These are phyloP conservation scores for Chrysopa pallens DNA, from an alignment of 1,140 invertebrate genomes.

Conservation along the genomic window DNA sequence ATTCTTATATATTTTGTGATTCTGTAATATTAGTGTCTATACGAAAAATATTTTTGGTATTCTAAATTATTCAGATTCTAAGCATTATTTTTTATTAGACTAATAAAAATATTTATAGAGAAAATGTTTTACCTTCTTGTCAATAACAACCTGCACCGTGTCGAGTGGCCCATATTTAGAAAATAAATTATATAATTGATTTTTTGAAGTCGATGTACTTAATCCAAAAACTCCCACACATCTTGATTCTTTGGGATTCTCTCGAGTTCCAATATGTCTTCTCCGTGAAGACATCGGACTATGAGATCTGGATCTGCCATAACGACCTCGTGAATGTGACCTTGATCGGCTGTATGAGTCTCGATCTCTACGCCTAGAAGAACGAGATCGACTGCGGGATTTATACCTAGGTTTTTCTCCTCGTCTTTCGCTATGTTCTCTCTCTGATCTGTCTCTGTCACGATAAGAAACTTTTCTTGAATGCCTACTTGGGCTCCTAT, in stretches of 20 bases:
- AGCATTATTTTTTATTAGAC: no score
- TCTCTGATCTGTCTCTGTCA: conserved; percentile 4
- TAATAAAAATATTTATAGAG: background rate
- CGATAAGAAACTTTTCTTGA: conserved; percentile 11
- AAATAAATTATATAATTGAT: conserved; percentile 86
- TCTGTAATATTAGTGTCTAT: no score
- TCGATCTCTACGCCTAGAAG: conserved; percentile 20
- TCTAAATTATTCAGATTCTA: conserved; percentile 4
- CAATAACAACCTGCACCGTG: conserved; percentile 88
- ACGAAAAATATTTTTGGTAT: no score
- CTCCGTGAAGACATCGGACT: conserved; percentile 36
- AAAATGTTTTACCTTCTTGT: conserved; percentile 62
- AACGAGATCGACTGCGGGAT: conserved; percentile 29
- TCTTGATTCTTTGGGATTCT: conserved; percentile 72
- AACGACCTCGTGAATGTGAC: conserved; percentile 25
- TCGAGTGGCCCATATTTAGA: conserved; percentile 82
- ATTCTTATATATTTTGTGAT: background rate
- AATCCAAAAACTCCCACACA: conserved; percentile 91
- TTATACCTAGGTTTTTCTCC: conserved; percentile 10
- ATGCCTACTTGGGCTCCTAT: conserved; percentile 17
- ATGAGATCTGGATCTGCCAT: conserved; percentile 26
- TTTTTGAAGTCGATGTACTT: conserved; percentile 80
- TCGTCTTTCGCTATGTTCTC: conserved; percentile 10
- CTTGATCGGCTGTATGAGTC: conserved; percentile 31
- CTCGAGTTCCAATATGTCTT: conserved; percentile 39